These are phyloP conservation scores for Vultur gryphus DNA, from an alignment of 2,797 vertebrate genomes.

Conservation along the genomic window DNA sequence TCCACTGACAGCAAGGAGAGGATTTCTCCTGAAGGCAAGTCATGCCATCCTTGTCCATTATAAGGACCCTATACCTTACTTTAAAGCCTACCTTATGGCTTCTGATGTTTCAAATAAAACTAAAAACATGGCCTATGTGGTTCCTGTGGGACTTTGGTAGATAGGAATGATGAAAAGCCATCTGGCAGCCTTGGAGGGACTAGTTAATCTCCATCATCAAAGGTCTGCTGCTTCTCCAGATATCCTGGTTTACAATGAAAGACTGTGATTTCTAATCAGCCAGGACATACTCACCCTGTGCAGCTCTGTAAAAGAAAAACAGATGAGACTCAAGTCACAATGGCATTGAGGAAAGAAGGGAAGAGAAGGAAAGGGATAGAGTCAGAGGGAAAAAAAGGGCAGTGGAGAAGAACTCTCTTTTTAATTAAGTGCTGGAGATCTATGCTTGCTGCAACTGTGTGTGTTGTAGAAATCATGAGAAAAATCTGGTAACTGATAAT, in stretches of 20 bases:
- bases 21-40: background rate
- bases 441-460: background rate
- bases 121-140: background rate
- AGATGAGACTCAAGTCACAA: background rate
- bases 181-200: background rate
- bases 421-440: background rate
- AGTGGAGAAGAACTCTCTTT: background rate
- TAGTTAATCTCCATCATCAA: background rate
- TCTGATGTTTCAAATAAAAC: background rate
- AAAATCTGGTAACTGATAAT: background rate
- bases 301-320: background rate
- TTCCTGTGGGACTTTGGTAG: background rate
- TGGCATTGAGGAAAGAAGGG: background rate
- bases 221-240: background rate
- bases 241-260: background rate
- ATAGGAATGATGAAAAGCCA: background rate
- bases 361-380: background rate
- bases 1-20: background rate
- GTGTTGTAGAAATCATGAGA: background rate
- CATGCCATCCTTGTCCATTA: background rate
- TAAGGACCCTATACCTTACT: background rate
- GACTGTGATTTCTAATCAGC: background rate
- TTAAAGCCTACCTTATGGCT: background rate
- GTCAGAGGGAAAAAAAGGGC: rapidly evolving
- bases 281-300: background rate